Conservation (phyloP, 2,113 vertebrate genomes). For the Emydocephalus ijimae region DNA sequence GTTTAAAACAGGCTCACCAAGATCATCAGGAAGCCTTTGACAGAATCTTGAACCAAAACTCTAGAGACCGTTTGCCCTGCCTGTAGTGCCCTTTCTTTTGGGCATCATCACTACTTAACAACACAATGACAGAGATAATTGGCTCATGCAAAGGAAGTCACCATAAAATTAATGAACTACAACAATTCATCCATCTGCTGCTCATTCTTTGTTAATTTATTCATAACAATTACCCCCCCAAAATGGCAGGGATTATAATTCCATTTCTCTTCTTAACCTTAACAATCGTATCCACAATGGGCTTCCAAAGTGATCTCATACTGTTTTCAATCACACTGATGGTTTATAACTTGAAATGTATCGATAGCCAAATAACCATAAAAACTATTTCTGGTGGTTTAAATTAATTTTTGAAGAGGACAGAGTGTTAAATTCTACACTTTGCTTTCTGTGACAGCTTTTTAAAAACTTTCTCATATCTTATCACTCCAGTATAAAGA, state of each 20-base stretch:
- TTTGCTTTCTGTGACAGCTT: conserved; percentile 17
- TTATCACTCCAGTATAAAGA: neutral
- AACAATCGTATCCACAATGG: conserved; percentile 58
- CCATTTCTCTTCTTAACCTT: conserved; percentile 69
- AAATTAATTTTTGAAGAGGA: conserved; percentile 50
- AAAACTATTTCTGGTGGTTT: conserved; percentile 70
- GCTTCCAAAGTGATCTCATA: conserved; percentile 67
- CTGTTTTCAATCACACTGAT: conserved; percentile 67
- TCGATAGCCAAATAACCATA: conserved; percentile 69
- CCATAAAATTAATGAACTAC: conserved; percentile 71
- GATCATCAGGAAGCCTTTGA: conserved; percentile 9
- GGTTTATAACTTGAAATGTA: conserved; percentile 66
- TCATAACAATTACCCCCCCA: conserved; percentile 72
- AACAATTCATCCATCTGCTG: conserved; percentile 70
- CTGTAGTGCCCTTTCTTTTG: conserved; percentile 56
- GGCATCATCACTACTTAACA: conserved; percentile 52
- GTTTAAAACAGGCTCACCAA: conserved; percentile 7
- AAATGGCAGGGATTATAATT: conserved; percentile 69
- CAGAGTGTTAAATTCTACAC: conserved; percentile 4
- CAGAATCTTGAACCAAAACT: conserved; percentile 22
- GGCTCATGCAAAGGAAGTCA: conserved; percentile 67
- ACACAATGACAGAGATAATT: conserved; percentile 63
- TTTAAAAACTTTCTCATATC: conserved; percentile 42
- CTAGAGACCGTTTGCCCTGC: conserved; percentile 41
- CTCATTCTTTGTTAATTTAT: conserved; percentile 72